Percentiles rank a stretch among this genome's conserved stretches.
phyloP scores from a whole-genome alignment of 2,113 vertebrate genomes.

The Pelobates fuscus region DNA sequence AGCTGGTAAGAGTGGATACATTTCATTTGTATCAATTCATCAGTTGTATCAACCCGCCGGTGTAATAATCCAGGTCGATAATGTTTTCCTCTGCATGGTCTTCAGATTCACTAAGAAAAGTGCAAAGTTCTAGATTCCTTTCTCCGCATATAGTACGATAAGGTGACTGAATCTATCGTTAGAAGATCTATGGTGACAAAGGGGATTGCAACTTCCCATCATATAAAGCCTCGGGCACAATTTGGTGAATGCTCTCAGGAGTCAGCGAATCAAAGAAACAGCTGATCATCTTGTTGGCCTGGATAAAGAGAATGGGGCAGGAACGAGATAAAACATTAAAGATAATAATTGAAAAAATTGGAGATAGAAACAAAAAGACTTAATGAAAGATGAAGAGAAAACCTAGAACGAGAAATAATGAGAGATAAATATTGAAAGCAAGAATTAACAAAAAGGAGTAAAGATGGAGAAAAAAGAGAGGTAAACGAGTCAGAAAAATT shows the following conservation, averaged over 20 bases:
- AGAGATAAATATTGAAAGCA: neutral
- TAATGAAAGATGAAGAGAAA: neutral
- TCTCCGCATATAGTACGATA: too few species aligned
- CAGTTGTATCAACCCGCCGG: too few species aligned
- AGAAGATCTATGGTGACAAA: too few species aligned
- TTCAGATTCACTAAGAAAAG: too few species aligned
- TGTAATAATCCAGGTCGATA: too few species aligned
- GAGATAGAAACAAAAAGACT: neutral
- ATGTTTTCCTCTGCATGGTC: too few species aligned
- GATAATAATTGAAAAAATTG: neutral
- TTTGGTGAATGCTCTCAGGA: constrained; percentile 57
- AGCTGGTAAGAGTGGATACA: too few species aligned
- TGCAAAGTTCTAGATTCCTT: too few species aligned
- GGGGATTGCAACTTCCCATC: constrained; percentile 10
- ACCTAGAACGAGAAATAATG: neutral
- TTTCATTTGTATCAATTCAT: too few species aligned
- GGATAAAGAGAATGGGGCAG: constrained; percentile 25
- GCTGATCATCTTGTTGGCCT: constrained; percentile 66
- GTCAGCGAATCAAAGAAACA: constrained; percentile 65
- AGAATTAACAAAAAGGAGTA: neutral
- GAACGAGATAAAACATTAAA: neutral
- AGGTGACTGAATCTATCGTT: too few species aligned
- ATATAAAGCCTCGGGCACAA: constrained; percentile 47
- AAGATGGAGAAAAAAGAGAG: neutral
- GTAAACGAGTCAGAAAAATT: neutral